A percentile compares a stretch with the other conserved stretches of the same genome.
Evolutionary conservation across 2,797 vertebrate species (phyloP).

Genomic region (Bradypus variegatus): DNA sequence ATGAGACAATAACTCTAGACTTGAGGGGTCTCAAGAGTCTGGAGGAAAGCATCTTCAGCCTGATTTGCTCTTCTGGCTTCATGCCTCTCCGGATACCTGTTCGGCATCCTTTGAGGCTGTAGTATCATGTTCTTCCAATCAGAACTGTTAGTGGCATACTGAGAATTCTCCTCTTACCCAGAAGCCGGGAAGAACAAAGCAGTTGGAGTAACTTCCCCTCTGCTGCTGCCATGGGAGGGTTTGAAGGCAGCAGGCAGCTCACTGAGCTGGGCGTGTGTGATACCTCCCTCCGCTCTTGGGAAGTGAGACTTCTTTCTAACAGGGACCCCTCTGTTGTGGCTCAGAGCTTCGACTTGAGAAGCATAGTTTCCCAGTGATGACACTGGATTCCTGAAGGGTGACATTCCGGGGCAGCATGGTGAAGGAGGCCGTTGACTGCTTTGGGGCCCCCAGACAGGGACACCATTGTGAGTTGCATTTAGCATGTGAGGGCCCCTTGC

Average conservation of each 20-base stretch:
- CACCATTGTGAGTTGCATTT: constrained; percentile 70
- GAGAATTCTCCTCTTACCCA: neutral
- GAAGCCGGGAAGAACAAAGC: constrained; percentile 4
- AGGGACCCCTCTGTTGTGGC: constrained; percentile 55
- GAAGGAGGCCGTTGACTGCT: constrained; percentile 70
- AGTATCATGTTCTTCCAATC: neutral
- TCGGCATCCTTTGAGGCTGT: neutral
- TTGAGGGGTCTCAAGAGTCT: neutral
- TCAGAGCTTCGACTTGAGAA: constrained; percentile 15
- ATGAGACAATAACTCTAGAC: neutral
- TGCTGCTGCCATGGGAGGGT: neutral
- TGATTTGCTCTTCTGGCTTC: neutral
- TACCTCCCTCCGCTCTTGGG: neutral
- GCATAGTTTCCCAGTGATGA: constrained; percentile 77
- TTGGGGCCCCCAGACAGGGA: constrained; percentile 67
- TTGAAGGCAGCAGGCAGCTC: neutral
- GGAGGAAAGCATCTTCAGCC: neutral
- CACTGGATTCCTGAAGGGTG: constrained; percentile 74
- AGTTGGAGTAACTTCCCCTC: constrained; percentile 20
- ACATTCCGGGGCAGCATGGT: constrained; percentile 59
- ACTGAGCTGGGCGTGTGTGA: neutral
- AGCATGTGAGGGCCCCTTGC: constrained; percentile 65
- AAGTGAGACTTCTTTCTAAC: constrained; percentile 48
- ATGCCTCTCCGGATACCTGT: too few relatives aligned
- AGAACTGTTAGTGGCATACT: neutral